Evolutionary conservation across 2,113 vertebrate species (phyloP).

Genomic region (Rhynchopsitta pachyrhyncha): DNA sequence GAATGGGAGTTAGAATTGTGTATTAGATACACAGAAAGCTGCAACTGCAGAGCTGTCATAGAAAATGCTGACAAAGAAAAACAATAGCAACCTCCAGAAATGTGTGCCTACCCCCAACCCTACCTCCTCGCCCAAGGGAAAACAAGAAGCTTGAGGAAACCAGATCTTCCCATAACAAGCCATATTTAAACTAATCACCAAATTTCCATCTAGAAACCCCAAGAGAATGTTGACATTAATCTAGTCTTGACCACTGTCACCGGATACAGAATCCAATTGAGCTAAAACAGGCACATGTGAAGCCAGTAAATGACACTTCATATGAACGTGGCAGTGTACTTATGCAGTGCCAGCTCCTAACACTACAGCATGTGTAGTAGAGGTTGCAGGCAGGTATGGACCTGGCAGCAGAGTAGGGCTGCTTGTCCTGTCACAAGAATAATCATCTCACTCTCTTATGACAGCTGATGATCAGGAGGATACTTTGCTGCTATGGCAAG

Average conservation of each 20-base stretch:
- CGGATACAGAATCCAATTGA: background rate
- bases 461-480: background rate
- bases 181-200: background rate
- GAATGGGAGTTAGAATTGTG: background rate
- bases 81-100: background rate
- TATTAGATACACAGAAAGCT: background rate
- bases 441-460: background rate
- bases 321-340: rapidly evolving
- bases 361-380: background rate
- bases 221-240: background rate
- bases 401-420: background rate
- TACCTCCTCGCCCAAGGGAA: background rate
- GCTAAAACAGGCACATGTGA: background rate
- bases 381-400: background rate
- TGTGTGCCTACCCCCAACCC: background rate
- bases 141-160: background rate
- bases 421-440: background rate
- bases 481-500: background rate
- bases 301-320: background rate
- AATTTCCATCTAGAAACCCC: background rate
- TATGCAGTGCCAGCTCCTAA: background rate
- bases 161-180: background rate
- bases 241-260: background rate
- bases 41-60: background rate
- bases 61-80: background rate